Evolutionary conservation across 2,888 invertebrate species (phyloP).

Genomic region (Chrysotoxum bicinctum): DNA sequence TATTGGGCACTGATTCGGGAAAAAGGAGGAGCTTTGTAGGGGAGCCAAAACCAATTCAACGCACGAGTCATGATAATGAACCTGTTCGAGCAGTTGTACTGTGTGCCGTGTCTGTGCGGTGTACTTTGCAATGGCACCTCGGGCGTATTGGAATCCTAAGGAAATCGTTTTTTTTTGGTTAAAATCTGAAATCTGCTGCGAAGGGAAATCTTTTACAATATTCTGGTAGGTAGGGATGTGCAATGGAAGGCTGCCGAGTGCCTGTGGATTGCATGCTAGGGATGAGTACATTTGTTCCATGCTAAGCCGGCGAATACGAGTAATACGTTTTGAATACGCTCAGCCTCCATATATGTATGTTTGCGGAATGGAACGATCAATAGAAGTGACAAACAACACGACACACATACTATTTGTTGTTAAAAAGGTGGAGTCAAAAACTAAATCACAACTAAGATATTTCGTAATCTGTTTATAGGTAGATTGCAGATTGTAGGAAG

Average conservation of each 20-base stretch:
- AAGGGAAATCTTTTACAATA: conserved; percentile 45
- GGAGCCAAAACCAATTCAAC: conserved; percentile 16
- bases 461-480: conserved; percentile 46
- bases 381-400: not conserved
- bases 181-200: conserved; percentile 30
- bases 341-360: conserved; percentile 31
- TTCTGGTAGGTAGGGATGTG: conserved; percentile 44
- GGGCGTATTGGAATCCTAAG: conserved; percentile 37
- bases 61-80: conserved; percentile 4
- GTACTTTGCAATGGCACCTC: conserved; percentile 39
- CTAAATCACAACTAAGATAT: conserved; percentile 46
- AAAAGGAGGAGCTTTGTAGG: conserved; percentile 63
- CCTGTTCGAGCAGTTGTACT: not conserved
- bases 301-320: conserved; percentile 27
- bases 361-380: not conserved
- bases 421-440: conserved; percentile 55
- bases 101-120: not conserved
- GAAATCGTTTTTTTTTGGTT: conserved; percentile 18
- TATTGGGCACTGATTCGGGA: conserved; percentile 56
- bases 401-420: conserved; percentile 7
- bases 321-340: conserved; percentile 27
- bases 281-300: conserved; percentile 2
- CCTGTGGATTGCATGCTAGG: conserved; percentile 5
- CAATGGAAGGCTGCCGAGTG: conserved; percentile 27
- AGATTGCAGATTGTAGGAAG: conserved; percentile 14